Evolutionary conservation across 2,113 vertebrate genomes (phyloP).

Genomic region (Gorsachius goisagi): DNA sequence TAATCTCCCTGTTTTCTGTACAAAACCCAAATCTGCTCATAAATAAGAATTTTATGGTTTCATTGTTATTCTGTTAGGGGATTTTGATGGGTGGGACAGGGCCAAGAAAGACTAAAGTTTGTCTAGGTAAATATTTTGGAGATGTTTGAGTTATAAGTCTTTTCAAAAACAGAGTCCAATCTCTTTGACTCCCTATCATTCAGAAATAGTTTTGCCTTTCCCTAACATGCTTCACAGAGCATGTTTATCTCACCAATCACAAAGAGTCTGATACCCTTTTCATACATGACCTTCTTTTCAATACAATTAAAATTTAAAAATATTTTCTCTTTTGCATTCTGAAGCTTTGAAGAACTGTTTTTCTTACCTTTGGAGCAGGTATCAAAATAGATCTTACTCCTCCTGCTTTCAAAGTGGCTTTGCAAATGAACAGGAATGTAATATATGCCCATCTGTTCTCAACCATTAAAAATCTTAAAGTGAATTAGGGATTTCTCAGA

Average conservation of each 20-base stretch:
- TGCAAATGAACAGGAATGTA: slow-evolving; percentile 45
- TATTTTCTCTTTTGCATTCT: neutral
- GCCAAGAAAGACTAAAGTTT: neutral
- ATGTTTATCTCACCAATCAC: neutral
- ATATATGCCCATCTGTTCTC: slow-evolving; percentile 35
- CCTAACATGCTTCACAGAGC: neutral
- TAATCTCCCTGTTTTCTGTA: neutral
- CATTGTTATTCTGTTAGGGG: neutral
- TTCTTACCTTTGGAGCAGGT: slow-evolving; percentile 48
- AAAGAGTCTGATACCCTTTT: neutral
- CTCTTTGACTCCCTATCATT: neutral
- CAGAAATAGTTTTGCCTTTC: neutral
- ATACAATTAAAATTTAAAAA: neutral
- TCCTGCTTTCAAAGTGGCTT: slow-evolving; percentile 20
- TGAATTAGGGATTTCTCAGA: slow-evolving; percentile 36
- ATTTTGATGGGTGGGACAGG: neutral
- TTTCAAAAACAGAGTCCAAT: neutral
- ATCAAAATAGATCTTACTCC: slow-evolving; percentile 9
- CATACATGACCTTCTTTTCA: neutral
- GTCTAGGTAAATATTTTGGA: neutral
- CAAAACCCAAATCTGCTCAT: neutral
- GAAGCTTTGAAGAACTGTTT: neutral
- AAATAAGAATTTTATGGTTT: neutral
- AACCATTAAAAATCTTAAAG: slow-evolving; percentile 37
- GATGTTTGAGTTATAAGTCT: neutral